Evolutionary conservation across 1,140 invertebrate species (phyloP).

Genomic region (Brachystomella parvula): DNA sequence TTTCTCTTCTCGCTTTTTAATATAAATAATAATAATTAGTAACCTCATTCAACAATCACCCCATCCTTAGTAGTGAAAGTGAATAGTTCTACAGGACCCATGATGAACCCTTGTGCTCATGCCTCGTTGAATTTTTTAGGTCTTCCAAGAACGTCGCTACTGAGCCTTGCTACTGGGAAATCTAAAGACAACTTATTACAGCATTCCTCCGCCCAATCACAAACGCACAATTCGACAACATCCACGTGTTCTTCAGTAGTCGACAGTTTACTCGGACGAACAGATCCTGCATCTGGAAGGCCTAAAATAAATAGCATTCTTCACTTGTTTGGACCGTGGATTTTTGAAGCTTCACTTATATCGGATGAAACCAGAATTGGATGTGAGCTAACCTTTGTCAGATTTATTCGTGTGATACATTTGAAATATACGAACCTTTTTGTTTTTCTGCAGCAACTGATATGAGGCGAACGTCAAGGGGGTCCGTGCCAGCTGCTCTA

Average conservation of each 20-base stretch:
- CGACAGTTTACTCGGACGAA: not conserved
- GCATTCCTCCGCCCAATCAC: slow-evolving; percentile 41
- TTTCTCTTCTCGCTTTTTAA: too few relatives aligned
- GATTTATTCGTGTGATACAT: not conserved
- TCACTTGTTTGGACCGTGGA: slow-evolving; percentile 91
- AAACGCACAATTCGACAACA: slow-evolving; percentile 21
- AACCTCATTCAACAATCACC: too few relatives aligned
- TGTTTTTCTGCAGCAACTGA: slow-evolving; percentile 17
- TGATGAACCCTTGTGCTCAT: too few relatives aligned
- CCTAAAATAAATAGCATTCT: slow-evolving; percentile 89
- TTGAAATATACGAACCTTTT: not conserved
- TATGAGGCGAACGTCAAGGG: slow-evolving; percentile 28
- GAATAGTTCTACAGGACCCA: too few relatives aligned
- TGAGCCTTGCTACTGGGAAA: slow-evolving; percentile 63
- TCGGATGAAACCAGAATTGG: slow-evolving; percentile 51
- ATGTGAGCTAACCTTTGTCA: slow-evolving; percentile 25
- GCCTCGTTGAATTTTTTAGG: slow-evolving; percentile 49
- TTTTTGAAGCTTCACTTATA: slow-evolving; percentile 89
- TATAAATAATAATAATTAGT: too few relatives aligned
- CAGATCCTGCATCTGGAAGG: slow-evolving; percentile 54
- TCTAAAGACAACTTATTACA: slow-evolving; percentile 58
- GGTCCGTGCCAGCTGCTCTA: slow-evolving; percentile 33
- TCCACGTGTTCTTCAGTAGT: not conserved
- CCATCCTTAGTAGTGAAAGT: too few relatives aligned
- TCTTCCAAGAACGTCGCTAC: slow-evolving; percentile 67